Conservation (phyloP, 2,797 vertebrate genomes). For the Protosalanx chinensis region DNA sequence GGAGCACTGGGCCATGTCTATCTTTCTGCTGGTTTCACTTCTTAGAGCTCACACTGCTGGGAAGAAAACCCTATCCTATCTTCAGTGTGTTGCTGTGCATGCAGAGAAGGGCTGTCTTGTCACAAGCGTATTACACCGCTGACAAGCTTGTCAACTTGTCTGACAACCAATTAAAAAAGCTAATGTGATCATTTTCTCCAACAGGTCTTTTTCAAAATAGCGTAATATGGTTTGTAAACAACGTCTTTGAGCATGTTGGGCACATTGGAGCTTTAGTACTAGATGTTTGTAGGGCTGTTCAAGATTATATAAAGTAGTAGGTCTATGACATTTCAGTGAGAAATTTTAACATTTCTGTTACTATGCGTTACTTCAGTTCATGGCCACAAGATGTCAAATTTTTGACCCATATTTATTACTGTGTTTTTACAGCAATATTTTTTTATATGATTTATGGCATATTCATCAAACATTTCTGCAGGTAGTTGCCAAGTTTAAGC, state of each 20-base stretch:
- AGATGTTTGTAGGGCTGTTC: no score
- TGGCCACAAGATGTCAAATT: neutral
- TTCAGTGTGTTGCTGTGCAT: neutral
- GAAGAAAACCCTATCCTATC: slow-evolving; percentile 9
- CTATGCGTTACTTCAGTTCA: no score
- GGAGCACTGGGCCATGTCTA: neutral
- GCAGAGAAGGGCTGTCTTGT: slow-evolving; percentile 18
- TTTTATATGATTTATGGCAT: no score
- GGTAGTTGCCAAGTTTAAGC: neutral
- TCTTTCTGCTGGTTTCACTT: neutral
- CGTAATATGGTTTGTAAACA: slow-evolving; percentile 25
- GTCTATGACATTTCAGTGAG: no score
- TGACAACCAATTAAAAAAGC: slow-evolving; percentile 33
- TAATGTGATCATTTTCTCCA: slow-evolving; percentile 21
- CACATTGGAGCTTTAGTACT: neutral
- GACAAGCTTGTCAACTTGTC: slow-evolving; percentile 26
- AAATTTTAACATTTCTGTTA: no score
- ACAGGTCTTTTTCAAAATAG: slow-evolving; percentile 9
- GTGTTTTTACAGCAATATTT: no score
- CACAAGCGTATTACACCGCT: slow-evolving; percentile 17
- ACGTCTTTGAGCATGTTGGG: slow-evolving; percentile 13
- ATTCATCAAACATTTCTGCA: slow-evolving; percentile 4
- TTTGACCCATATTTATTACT: neutral
- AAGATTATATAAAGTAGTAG: no score
- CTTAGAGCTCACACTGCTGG: neutral